Base-by-base conservation (phyloP, 2,113 vertebrate species). In the Micromys minutus region DNA sequence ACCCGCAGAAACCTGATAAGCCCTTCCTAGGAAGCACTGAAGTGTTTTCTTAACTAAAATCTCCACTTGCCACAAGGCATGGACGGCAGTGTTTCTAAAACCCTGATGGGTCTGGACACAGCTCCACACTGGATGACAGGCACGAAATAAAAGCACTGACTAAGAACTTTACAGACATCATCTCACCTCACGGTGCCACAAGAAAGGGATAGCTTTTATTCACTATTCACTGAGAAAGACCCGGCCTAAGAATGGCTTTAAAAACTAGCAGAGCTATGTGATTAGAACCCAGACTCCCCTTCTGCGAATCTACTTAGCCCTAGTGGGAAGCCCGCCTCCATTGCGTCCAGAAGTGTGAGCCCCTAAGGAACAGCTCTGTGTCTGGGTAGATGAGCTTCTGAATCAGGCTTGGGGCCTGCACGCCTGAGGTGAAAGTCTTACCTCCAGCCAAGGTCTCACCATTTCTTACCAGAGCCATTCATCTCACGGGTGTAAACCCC, bases 21-120 rank as follows among this genome's bases (percentile, higher is more conserved):
- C 34, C 36, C 36, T 77, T 84, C 52, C 50, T 76, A 59, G 7
- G 15, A 83, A 71, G 34, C 17, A 93, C 74, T 31, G 84, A n/a
- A 91, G 47, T 80, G 57, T 93, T 92, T 89, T 81, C 77, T 80
- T 90, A 89, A 79, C 42, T 65, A 72, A 94, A 67, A 19, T 36
- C 34, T 22, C 5, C n/a, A 8, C 7, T 71, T 39, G 39, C 19
- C 90, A 81, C 22, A 65, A 81, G 87, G 69, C 34, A 42, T 8
- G 31, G 50, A 11, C 21, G n/a, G 55, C 16, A 87, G 87, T 45
- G 22, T 45, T 89, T 80, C 59, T 69, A 47, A 52, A 85, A 17
- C n/a, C 52, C 88, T 55, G 36, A 11, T 36, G 67, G 39, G 6
- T 29, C 63, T 89, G 87, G 24, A 57, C 61, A 84, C 69, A 81